phyloP scores from a whole-genome alignment of 2,888 invertebrate genomes.

The Clistopyga incitator region DNA sequence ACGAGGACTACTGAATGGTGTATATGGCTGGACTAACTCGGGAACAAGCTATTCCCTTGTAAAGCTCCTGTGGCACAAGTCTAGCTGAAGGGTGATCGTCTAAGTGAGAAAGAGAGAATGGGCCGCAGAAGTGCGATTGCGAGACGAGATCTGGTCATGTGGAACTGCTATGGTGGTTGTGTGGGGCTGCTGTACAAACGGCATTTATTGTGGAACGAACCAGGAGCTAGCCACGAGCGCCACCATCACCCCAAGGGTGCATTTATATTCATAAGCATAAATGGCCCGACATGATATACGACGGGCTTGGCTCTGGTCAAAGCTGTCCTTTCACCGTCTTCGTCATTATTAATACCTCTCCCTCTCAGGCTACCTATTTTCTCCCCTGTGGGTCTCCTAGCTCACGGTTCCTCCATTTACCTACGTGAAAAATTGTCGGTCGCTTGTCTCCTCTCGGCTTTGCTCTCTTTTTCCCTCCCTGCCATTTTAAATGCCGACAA shows the following conservation, averaged over 20 bases:
- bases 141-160: constrained; percentile 56
- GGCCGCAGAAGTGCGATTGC: constrained; percentile 41
- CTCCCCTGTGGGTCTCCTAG: neutral
- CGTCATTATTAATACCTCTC: constrained; percentile 79
- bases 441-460: neutral
- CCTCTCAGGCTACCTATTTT: constrained; percentile 59
- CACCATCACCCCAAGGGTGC: constrained; percentile 73
- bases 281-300: constrained; percentile 73
- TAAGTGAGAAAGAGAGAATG: constrained; percentile 45
- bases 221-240: constrained; percentile 22
- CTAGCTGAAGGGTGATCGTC: constrained; percentile 50
- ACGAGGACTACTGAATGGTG: constrained; percentile 46
- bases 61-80: constrained; percentile 54
- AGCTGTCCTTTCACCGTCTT: constrained; percentile 75
- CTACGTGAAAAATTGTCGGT: constrained; percentile 22
- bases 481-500: constrained; percentile 8
- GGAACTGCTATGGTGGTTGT: constrained; percentile 21
- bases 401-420: constrained; percentile 4
- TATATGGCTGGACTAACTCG: constrained; percentile 55
- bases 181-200: constrained; percentile 61
- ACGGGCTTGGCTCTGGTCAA: constrained; percentile 71
- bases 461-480: neutral
- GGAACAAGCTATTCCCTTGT: constrained; percentile 40
- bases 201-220: constrained; percentile 78
- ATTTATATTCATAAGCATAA: constrained; percentile 83